A percentile compares a stretch with the other conserved stretches of the same genome.
Conservation (phyloP, 2,888 invertebrate genomes). For the Clistopyga incitator region DNA sequence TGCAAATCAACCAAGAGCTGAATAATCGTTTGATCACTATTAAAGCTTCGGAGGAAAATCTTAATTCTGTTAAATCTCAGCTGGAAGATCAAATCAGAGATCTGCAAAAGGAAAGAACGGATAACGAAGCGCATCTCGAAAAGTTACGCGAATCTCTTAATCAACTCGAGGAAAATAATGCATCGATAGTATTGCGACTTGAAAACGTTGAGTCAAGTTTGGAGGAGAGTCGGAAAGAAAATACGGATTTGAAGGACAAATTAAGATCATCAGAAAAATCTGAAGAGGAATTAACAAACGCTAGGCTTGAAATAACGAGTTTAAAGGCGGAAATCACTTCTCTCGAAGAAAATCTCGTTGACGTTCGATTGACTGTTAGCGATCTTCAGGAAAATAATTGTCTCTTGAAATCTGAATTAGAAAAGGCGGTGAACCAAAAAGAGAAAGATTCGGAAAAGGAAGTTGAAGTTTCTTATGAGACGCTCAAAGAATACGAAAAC, state of each 20-base stretch:
- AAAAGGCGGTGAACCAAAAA: not conserved
- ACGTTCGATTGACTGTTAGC: slow-evolving; percentile 11
- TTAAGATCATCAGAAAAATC: slow-evolving; percentile 12
- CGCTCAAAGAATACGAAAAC: slow-evolving; percentile 47
- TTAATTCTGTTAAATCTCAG: not conserved
- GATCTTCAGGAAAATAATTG: slow-evolving; percentile 37
- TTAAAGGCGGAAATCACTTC: slow-evolving; percentile 45
- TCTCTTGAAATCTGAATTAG: slow-evolving; percentile 32
- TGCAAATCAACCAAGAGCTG: slow-evolving; percentile 19
- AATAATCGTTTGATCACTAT: slow-evolving; percentile 18
- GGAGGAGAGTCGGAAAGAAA: slow-evolving; percentile 32
- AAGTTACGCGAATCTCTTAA: slow-evolving; percentile 10
- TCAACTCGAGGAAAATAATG: slow-evolving; percentile 11
- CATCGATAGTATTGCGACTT: slow-evolving; percentile 1
- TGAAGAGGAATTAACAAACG: slow-evolving; percentile 35
- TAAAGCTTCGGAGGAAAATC: not conserved
- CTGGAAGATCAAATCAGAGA: slow-evolving; percentile 18
- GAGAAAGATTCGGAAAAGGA: slow-evolving; percentile 1
- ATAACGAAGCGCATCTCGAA: not conserved
- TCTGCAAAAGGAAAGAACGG: slow-evolving; percentile 17
- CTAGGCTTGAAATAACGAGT: slow-evolving; percentile 31
- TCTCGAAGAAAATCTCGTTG: slow-evolving; percentile 2
- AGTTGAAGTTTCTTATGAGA: slow-evolving; percentile 16
- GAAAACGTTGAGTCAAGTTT: not conserved
- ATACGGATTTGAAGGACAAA: slow-evolving; percentile 13